Evolutionary conservation across 2,888 invertebrate species (phyloP).

Genomic region (Thelaira solivaga): DNA sequence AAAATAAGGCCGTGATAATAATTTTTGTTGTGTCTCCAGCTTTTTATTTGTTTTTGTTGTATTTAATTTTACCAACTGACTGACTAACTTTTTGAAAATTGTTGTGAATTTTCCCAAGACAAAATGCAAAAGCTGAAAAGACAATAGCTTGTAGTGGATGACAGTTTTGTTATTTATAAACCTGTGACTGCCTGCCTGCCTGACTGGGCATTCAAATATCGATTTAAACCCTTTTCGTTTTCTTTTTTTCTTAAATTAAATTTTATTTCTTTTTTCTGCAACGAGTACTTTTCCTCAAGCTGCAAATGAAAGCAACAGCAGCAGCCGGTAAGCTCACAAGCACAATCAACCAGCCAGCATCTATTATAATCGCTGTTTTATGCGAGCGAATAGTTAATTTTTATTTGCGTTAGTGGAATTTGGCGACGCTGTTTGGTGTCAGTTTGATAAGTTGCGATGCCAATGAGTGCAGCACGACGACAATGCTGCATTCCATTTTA

Average conservation of each 20-base stretch:
- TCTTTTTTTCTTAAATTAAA: neutral
- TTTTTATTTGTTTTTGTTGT: neutral
- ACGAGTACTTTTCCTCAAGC: neutral
- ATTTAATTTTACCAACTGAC: neutral
- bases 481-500: slow-evolving; percentile 55
- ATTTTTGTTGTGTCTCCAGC: neutral
- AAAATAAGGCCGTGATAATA: slow-evolving; percentile 43
- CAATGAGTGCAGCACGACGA: slow-evolving; percentile 67
- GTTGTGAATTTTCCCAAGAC: slow-evolving; percentile 42
- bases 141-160: slow-evolving; percentile 66
- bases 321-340: no score
- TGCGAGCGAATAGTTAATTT: slow-evolving; percentile 66
- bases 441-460: slow-evolving; percentile 74
- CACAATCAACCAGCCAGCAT: neutral
- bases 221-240: slow-evolving; percentile 3
- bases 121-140: slow-evolving; percentile 14
- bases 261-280: neutral
- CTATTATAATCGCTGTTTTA: slow-evolving; percentile 61
- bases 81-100: neutral
- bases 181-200: slow-evolving; percentile 60
- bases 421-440: slow-evolving; percentile 75
- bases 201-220: slow-evolving; percentile 67
- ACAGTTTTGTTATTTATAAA: slow-evolving; percentile 67
- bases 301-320: slow-evolving; percentile 30
- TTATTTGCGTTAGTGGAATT: slow-evolving; percentile 72